Base-by-base conservation (phyloP, 2,888 invertebrate species). In the Noctuana brunneofusca region DNA sequence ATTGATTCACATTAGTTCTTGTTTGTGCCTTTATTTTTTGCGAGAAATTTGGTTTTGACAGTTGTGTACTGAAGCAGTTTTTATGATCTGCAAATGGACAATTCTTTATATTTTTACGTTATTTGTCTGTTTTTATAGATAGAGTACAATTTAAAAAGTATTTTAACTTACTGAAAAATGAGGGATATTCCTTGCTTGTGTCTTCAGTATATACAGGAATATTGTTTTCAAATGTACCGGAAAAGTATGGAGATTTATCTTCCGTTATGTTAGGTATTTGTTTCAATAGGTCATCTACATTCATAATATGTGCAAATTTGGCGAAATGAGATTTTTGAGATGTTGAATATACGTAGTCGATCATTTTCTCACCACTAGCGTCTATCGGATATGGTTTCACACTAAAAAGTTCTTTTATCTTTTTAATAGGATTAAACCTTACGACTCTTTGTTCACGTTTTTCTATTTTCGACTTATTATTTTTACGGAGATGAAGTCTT, bases 401-500 rank as follows among this genome's bases (percentile, higher is more conserved):
- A 48, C 58, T 69, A 32, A 86, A 82, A 0, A 84, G 72, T 30
- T 79, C 65, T 65, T 78, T 80, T 1, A 87, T 46, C 8, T 73
- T 78, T 32, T 81, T 74, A 2, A 87, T 69, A 3, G 83, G 77
- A 66, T 79, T 79, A 16, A 79, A 84, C 12, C 83, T 76, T n/a
- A 70, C 68, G 9, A 63, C 63, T 66, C 81, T 72, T 5, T 65
- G 62, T 57, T 74, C 58, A 6, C 69, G 64, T 65, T 68, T 68
- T 18, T 67, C 52, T 64, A 70, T 70, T 66, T 71, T 64, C 48
- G 69, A 70, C 54, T 69, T 55, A 22, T 67, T 64, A 41, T 58
- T 63, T 65, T 69, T 46, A 65, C 74, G 55, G n/a, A 68, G 67
- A 69, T 65, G 69, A 3, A 79, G 70, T 38, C 63, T 66, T 63